A percentile compares a stretch with the other conserved stretches of the same genome.
Conservation (phyloP, 1,140 invertebrate species). For the Eupristina koningsbergeri region DNA sequence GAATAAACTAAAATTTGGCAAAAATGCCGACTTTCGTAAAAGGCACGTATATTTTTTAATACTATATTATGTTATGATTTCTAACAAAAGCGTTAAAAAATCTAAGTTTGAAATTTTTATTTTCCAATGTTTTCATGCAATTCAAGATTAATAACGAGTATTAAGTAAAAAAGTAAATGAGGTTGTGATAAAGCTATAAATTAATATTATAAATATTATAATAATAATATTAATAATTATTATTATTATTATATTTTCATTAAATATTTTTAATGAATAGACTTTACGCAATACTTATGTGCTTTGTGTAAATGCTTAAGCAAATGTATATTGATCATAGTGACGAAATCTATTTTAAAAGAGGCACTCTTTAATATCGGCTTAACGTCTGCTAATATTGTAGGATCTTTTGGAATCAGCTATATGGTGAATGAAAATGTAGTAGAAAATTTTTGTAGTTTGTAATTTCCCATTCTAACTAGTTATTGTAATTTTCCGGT, state of each 20-base stretch:
- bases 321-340: background rate
- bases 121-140: background rate
- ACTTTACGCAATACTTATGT: background rate
- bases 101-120: conserved; percentile 12
- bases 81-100: conserved; percentile 19
- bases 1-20: conserved; percentile 42
- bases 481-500: no score
- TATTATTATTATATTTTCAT: background rate
- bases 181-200: background rate
- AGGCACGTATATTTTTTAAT: conserved; percentile 37
- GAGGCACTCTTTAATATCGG: background rate
- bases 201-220: background rate
- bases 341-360: background rate
- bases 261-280: conserved; percentile 2
- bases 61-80: conserved; percentile 3
- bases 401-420: background rate
- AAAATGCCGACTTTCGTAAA: conserved; percentile 48
- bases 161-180: background rate
- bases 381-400: background rate
- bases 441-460: no score
- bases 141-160: conserved; percentile 17
- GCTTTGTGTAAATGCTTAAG: background rate
- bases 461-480: no score
- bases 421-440: background rate
- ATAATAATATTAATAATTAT: background rate